Base-by-base conservation (phyloP, 2,797 vertebrate species). In the Bradypodion pumilum region DNA sequence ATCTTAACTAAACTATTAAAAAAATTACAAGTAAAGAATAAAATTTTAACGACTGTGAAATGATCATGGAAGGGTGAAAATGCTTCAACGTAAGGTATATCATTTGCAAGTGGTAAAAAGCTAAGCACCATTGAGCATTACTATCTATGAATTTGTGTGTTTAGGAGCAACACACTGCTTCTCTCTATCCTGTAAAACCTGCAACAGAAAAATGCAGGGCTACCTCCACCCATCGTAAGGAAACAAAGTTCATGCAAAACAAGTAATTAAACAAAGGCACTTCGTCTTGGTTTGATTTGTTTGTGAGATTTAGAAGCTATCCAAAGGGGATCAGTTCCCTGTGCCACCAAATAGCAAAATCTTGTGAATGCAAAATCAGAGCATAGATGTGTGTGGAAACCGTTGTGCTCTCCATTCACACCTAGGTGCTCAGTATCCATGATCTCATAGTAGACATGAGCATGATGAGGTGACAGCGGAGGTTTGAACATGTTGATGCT, bases 21-120 rank as follows among this genome's bases (percentile, higher is more conserved):
- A 88, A 88, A 88, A n/a, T n/a, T 85, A 85, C 78, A 88, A 68
- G 74, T 88, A 88, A 79, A 84, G 42, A 87, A 72, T 91, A 89
- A 89, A 92, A 90, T 77, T 87, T 92, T 88, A 93, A 92, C 90
- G 80, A 65, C 72, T 91, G 65, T 90, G 83, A 92, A 94, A 93
- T 87, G 56, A 89, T 80, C 79, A 84, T n/a, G 85, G 65, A 83
- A 91, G 77, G 49, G 66, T 89, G 72, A 27, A 84, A 83, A 88
- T 89, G 78, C 32, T 60, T 77, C 52, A 84, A 75, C 85, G 85
- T 87, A 79, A 52, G 69, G 83, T 81, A 86, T 82, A 72, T 87
- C 90, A 90, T 89, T 86, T n/a, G 70, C 25, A 13, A 81, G 63
- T 68, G 85, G 87, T 85, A 88, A 80, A 89, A 80, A 81, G n/a